phyloP scores from a whole-genome alignment of 2,888 invertebrate species.

The Hirtodrosophila cameraria region DNA sequence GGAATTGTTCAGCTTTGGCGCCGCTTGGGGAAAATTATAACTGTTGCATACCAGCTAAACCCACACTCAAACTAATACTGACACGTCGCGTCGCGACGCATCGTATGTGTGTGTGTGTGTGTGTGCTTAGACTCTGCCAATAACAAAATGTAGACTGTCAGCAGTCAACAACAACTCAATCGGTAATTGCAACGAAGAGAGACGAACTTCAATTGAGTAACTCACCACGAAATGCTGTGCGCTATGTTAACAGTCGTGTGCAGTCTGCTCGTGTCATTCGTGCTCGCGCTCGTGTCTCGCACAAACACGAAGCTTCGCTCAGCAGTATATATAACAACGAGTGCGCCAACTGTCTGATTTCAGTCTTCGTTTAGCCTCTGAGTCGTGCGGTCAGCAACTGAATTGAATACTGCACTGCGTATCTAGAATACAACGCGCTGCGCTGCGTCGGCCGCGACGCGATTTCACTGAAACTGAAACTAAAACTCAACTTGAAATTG shows the following conservation, averaged over 20 bases:
- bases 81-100: too few relatives aligned
- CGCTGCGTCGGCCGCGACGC: constrained; percentile 61
- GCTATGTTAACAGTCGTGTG: constrained; percentile 34
- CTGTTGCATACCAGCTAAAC: constrained; percentile 35
- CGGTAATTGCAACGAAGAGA: background rate
- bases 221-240: constrained; percentile 28
- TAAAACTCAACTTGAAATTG: background rate
- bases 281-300: constrained; percentile 7
- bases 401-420: constrained; percentile 50
- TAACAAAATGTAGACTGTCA: constrained; percentile 7
- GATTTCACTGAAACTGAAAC: constrained; percentile 66
- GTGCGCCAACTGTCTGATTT: constrained; percentile 66
- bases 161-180: constrained; percentile 10
- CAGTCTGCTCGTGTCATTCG: constrained; percentile 17
- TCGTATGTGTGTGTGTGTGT: too few relatives aligned
- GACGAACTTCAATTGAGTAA: too few relatives aligned
- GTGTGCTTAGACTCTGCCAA: background rate
- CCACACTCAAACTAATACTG: too few relatives aligned
- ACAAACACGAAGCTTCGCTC: constrained; percentile 10
- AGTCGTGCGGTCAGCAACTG: constrained; percentile 74
- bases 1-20: too few relatives aligned
- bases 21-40: too few relatives aligned
- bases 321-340: constrained; percentile 72
- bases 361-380: constrained; percentile 80
- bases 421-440: constrained; percentile 46